Conservation (phyloP, 2,113 vertebrate genomes). For the Sapajus apella region DNA sequence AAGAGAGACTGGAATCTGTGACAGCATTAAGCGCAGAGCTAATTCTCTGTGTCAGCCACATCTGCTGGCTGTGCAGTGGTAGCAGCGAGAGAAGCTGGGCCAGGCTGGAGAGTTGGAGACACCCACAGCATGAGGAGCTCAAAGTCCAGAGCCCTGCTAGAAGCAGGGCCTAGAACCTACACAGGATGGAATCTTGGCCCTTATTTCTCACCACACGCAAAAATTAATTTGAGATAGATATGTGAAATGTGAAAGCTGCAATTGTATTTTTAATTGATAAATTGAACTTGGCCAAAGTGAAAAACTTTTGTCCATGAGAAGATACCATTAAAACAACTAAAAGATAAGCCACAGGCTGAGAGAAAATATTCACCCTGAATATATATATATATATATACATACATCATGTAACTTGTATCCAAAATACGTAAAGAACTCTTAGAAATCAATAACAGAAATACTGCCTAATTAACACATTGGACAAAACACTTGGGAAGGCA, state of each 20-base stretch:
- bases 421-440: conserved; percentile 12
- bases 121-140: background rate
- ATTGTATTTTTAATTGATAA: background rate
- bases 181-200: background rate
- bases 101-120: background rate
- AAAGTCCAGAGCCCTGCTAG: background rate
- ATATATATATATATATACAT: background rate
- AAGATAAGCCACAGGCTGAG: background rate
- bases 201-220: background rate
- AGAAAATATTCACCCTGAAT: background rate
- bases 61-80: background rate
- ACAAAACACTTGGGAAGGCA: background rate
- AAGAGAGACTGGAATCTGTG: background rate
- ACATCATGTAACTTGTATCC: background rate
- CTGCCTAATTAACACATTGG: background rate
- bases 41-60: background rate
- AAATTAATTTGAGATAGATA: background rate
- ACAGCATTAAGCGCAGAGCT: background rate
- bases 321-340: conserved; percentile 6
- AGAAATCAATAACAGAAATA: conserved; percentile 46
- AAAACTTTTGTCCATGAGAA: background rate
- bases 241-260: background rate
- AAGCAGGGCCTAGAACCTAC: background rate
- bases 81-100: background rate
- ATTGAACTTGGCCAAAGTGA: background rate